phyloP scores from a whole-genome alignment of 2,113 vertebrate species.

The Lasiurus cinereus region DNA sequence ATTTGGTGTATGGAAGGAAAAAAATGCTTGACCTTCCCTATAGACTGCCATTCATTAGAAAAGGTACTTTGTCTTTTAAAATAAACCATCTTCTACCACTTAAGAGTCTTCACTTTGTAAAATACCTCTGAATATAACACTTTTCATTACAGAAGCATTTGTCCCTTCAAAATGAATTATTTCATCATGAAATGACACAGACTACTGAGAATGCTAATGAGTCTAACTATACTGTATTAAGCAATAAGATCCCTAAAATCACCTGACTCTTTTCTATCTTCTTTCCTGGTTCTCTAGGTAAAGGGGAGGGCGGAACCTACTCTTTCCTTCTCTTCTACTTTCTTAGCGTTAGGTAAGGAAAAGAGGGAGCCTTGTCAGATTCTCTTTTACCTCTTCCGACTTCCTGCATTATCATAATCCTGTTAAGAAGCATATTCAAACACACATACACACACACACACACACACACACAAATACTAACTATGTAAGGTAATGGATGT shows the following conservation, averaged over 20 bases:
- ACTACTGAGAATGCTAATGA: neutral
- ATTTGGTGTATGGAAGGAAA: neutral
- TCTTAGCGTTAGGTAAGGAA: neutral
- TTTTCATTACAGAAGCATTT: slow-evolving; percentile 45
- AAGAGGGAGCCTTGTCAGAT: neutral
- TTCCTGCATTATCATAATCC: neutral
- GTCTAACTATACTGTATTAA: neutral
- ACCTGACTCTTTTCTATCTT: neutral
- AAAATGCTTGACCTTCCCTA: slow-evolving; percentile 39
- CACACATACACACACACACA: neutral
- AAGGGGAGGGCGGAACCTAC: neutral
- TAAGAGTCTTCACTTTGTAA: slow-evolving; percentile 43
- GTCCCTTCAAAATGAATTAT: neutral
- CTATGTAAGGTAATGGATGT: neutral
- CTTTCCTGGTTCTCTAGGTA: neutral
- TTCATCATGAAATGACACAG: slow-evolving; percentile 47
- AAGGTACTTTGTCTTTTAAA: slow-evolving; percentile 53
- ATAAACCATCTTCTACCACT: slow-evolving; percentile 16
- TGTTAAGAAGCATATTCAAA: slow-evolving; percentile 4
- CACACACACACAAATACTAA: neutral
- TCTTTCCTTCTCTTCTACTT: neutral
- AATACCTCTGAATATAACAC: slow-evolving; percentile 27
- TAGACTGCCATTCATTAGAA: neutral
- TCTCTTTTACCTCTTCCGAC: neutral
- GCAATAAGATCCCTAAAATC: neutral